These are phyloP conservation scores for Parnassius smintheus DNA, from an alignment of 2,888 invertebrate genomes.

Conservation along the genomic window DNA sequence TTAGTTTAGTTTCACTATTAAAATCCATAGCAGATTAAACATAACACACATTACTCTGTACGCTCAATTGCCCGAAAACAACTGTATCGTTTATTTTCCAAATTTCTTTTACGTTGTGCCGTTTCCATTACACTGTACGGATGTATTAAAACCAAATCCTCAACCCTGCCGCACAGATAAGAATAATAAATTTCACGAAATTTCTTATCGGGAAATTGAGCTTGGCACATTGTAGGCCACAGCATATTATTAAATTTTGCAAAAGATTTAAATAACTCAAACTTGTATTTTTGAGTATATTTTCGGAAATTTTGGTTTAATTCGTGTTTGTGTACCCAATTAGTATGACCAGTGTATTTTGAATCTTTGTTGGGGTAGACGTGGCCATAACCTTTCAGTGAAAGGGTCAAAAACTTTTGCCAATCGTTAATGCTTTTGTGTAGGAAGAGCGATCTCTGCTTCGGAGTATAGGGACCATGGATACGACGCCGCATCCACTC, in stretches of 20 bases:
- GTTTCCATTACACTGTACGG: conserved; percentile 54
- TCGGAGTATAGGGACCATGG: conserved; percentile 47
- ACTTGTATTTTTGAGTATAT: conserved; percentile 47
- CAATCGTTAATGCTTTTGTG: conserved; percentile 50
- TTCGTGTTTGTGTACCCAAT: conserved; percentile 55
- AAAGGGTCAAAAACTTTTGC: conserved; percentile 48
- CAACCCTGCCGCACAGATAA: conserved; percentile 50
- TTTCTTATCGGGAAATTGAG: conserved; percentile 63
- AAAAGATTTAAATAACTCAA: conserved; percentile 51
- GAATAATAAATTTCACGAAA: conserved; percentile 71
- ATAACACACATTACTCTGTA: conserved; percentile 27
- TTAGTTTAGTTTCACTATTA: no score
- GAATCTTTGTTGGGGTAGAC: conserved; percentile 46
- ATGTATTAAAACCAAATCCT: conserved; percentile 57
- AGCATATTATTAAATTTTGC: conserved; percentile 57
- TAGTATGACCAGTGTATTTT: conserved; percentile 44
- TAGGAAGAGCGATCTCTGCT: conserved; percentile 43
- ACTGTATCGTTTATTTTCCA: conserved; percentile 47
- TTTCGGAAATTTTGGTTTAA: conserved; percentile 53
- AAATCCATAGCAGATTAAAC: no score
- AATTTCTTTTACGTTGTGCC: conserved; percentile 40
- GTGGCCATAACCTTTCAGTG: conserved; percentile 47
- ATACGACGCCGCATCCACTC: conserved; percentile 71
- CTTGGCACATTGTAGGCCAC: conserved; percentile 68
- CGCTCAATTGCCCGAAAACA: conserved; percentile 43